Percentiles rank a stretch among this genome's conserved stretches.
phyloP scores from a whole-genome alignment of 2,888 invertebrate species.

The Catocala fraxini region DNA sequence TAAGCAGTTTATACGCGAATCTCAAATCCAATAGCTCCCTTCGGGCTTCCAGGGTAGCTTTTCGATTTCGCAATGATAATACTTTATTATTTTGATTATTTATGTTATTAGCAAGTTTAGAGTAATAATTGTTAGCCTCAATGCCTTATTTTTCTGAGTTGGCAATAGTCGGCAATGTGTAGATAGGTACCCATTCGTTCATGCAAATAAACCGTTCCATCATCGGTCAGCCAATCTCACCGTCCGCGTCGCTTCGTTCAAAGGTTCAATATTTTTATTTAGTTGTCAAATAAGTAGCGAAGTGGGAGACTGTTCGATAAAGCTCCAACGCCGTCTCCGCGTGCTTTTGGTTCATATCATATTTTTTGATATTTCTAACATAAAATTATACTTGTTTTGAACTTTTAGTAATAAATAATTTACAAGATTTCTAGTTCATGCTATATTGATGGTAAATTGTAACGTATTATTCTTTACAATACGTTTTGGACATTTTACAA shows the following conservation, averaged over 20 bases:
- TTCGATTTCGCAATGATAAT: too few species aligned
- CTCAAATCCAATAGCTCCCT: too few species aligned
- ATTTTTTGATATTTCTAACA: constrained; percentile 32
- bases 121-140: too few species aligned
- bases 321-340: constrained; percentile 15
- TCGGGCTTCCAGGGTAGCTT: too few species aligned
- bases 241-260: not conserved
- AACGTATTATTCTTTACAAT: constrained; percentile 3
- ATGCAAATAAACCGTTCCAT: too few species aligned
- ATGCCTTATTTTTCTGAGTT: too few species aligned
- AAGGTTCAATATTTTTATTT: not conserved
- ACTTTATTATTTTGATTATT: too few species aligned
- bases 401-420: not conserved
- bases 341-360: constrained; percentile 20
- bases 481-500: constrained; percentile 9
- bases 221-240: not conserved
- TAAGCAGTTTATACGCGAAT: too few species aligned
- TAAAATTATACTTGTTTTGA: constrained; percentile 22
- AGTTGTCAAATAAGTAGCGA: constrained; percentile 36
- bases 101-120: too few species aligned
- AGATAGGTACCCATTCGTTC: too few species aligned
- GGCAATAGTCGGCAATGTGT: too few species aligned
- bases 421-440: not conserved
- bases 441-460: constrained; percentile 6
- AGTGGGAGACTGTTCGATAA: constrained; percentile 27